A percentile compares a stretch with the other conserved stretches of the same genome.
Conservation (phyloP, 1,140 invertebrate genomes). For the Pentalonia nigronervosa region DNA sequence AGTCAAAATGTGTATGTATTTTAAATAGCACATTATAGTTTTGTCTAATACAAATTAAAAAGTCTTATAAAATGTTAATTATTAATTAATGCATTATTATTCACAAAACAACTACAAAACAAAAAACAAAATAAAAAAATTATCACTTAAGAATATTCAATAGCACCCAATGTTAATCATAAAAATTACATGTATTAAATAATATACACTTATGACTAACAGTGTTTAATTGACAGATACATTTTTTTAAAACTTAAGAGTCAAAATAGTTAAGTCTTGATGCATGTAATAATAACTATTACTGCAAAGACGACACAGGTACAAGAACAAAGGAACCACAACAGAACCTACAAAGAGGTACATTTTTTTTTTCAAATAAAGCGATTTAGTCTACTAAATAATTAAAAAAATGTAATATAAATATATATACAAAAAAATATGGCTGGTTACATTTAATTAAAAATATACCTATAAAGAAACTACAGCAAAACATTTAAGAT, state of each 20-base stretch:
- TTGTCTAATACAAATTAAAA: conserved; percentile 21
- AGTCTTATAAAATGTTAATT: not conserved
- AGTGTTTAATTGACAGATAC: conserved; percentile 23
- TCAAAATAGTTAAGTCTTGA: not conserved
- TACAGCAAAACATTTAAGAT: not conserved
- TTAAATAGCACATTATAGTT: not conserved
- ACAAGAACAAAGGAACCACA: conserved; percentile 50
- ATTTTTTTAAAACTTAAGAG: not conserved
- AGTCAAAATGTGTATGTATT: not conserved
- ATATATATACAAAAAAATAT: conserved; percentile 19
- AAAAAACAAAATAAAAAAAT: not conserved
- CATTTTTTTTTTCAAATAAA: conserved; percentile 44
- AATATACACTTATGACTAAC: conserved; percentile 3
- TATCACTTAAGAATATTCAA: conserved; percentile 10
- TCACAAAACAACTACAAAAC: not conserved
- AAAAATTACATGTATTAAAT: not conserved
- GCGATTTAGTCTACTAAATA: not conserved
- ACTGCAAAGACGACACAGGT: conserved; percentile 22
- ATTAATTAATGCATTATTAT: not conserved
- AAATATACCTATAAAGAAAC: not conserved
- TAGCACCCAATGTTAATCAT: conserved; percentile 35
- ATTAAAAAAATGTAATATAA: conserved; percentile 1
- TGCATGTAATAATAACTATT: not conserved
- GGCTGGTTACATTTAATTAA: not conserved
- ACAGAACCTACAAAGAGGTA: conserved; percentile 28